Evolutionary conservation across 2,113 vertebrate species (phyloP), one percentile per base, ranked within the genome.

Genomic region (Procavia capensis): DNA sequence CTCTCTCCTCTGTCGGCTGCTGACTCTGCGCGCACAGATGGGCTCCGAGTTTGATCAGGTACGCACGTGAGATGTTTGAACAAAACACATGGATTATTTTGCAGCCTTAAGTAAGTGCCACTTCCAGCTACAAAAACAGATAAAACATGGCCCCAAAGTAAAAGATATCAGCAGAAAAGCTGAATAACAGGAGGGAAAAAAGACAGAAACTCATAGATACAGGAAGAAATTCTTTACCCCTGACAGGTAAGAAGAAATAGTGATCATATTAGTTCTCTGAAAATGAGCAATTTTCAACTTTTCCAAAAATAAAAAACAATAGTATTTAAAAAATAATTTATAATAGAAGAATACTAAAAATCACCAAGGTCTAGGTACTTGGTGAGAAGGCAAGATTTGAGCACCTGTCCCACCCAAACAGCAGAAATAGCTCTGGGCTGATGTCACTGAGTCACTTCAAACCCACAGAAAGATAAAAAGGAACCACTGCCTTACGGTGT

Each of bases 401-500:
- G 31, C 34, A 84, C 64, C 24, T 88, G 54, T 63, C 17, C 7
- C 61, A 70, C 83, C n/a, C 63, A 63, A 78, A 95, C 17, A 85
- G 4, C 1, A 93, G 41, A 81, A 94, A 80, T 5, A 20, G 61
- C 87, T 88, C n/a, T 34, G 25, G 50, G 29, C 19, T 76, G 10
- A 45, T 78, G 95, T 90, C 34, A 83, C 41, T 85, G 63, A 94
- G 74, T 90, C 43, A 54, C 63, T 80, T 61, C 84, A 91, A 88
- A 89, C 1, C 13, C 41, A 89, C 63, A 70, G 86, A 96, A 96
- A 94, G 79, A 91, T 84, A 82, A 95, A 93, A 91, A n/a, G 92
- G 88, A 91, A 57, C 39, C 78, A 41, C 43, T 81, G 85, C 86
- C 63, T 92, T 94, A 88, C 27, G 24, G 83, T 74, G 88, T 87